Base-by-base conservation (phyloP, 1,140 invertebrate species). In the Maniola jurtina region DNA sequence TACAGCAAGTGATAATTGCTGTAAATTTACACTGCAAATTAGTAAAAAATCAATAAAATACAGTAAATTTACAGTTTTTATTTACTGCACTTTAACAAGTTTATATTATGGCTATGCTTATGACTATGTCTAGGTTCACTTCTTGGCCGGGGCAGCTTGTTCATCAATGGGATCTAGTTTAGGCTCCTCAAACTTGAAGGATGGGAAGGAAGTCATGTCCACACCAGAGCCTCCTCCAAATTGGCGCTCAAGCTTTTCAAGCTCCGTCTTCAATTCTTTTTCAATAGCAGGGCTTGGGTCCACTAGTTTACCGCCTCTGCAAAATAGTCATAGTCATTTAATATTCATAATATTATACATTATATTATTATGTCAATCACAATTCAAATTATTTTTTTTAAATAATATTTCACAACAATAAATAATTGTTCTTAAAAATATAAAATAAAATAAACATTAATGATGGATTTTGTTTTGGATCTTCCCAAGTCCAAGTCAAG, bases 201-300 rank as follows among this genome's bases (percentile, higher is more conserved):
- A 86, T 9, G 98, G 98, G 88, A 99, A 98, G 84, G 97, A 93
- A 7, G 95, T 95, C 95, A 98, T 96, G 82, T 98, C 96, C 33
- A 93, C 92, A 61, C 95, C 95, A 52, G 92, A 76, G 48, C 92
- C 94, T 77, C 95, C 96, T 54, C 96, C 96, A 89, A 92, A 98
- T 66, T 95, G 94, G 76, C 93, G 95, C 25, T 94, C 92, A 61
- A 98, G 91, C 86, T 96, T 96, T 9, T 96, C 95, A 64, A 98
- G 79, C 83, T 98, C 96, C 52, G 93, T 89, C 78, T 95, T 93
- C 55, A 95, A 84, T 85, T 96, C 94, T 71, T 93, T 94, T 80
- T 97, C 90, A 42, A 95, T 93, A 65, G 95, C 93, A 16, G 97
- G 95, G 61, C 93, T 94, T 5, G 95, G 89, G 72, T 98, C 97